Evolutionary conservation across 2,797 vertebrate genomes (phyloP).

Genomic region (Sebastes glaucus): DNA sequence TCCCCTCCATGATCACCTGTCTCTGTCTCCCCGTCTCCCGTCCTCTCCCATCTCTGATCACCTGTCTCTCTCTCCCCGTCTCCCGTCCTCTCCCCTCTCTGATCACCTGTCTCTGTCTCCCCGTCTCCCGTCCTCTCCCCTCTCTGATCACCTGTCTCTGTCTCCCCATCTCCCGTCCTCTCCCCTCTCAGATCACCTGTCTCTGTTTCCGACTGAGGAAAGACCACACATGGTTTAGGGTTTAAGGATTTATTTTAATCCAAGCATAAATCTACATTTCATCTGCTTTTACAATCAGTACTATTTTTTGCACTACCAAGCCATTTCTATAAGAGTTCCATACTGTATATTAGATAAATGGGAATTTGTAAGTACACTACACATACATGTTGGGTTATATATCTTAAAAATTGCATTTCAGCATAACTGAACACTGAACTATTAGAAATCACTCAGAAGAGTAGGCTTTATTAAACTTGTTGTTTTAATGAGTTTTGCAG

Average conservation of each 20-base stretch:
- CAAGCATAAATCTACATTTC: not conserved
- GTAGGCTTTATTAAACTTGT: not conserved
- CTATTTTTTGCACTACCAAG: not conserved
- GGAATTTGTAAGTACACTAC: not conserved
- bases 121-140: too few relatives aligned
- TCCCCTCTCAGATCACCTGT: too few relatives aligned
- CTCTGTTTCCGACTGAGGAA: not conserved
- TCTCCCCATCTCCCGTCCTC: too few relatives aligned
- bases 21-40: too few relatives aligned
- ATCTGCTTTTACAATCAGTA: not conserved
- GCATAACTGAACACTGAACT: not conserved
- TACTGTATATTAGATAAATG: not conserved
- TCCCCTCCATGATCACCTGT: too few relatives aligned
- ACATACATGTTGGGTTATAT: not conserved
- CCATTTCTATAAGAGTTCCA: not conserved
- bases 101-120: too few relatives aligned
- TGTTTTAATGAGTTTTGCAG: not conserved
- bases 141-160: too few relatives aligned
- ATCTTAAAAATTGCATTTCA: not conserved
- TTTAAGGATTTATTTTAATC: not conserved
- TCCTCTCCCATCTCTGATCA: too few relatives aligned
- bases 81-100: too few relatives aligned
- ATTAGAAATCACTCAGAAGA: not conserved
- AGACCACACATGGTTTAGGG: not conserved
- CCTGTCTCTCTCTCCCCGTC: too few relatives aligned